Conservation (phyloP, 1,140 invertebrate genomes). For the Mycetomoellerius zeteki region DNA sequence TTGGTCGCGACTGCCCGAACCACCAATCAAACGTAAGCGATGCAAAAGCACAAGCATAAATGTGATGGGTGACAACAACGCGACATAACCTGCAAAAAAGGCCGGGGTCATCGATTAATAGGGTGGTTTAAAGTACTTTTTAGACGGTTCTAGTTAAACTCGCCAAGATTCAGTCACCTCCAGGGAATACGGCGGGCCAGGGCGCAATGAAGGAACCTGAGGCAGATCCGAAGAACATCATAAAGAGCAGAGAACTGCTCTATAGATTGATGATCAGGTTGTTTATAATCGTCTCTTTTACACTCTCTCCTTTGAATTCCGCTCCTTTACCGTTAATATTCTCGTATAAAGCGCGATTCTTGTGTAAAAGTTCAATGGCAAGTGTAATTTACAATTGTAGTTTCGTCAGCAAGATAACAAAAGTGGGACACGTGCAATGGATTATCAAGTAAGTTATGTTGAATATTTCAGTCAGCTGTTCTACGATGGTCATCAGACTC, state of each 20-base stretch:
- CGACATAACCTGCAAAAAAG: constrained; percentile 64
- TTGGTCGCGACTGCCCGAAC: background rate
- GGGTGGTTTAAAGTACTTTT: constrained; percentile 44
- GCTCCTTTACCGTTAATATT: background rate
- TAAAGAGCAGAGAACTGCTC: constrained; percentile 93
- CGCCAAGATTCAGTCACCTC: constrained; percentile 74
- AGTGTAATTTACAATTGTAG: background rate
- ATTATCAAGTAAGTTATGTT: background rate
- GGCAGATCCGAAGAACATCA: constrained; percentile 90
- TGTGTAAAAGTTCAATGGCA: background rate
- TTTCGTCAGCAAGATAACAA: background rate
- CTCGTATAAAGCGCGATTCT: background rate
- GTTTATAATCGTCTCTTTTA: constrained; percentile 44
- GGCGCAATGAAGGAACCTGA: constrained; percentile 88
- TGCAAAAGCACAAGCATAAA: background rate
- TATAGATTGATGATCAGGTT: constrained; percentile 96
- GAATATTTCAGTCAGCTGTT: constrained; percentile 92
- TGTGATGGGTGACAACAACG: constrained; percentile 42
- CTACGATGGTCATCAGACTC: constrained; percentile 97
- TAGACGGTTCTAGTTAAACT: constrained; percentile 24
- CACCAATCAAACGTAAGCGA: background rate
- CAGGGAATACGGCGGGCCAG: constrained; percentile 57
- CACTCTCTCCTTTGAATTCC: background rate
- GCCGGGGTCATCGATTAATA: constrained; percentile 57
- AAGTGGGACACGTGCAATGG: background rate